phyloP scores from a whole-genome alignment of 1,140 invertebrate genomes.

The Drosophila funebris region DNA sequence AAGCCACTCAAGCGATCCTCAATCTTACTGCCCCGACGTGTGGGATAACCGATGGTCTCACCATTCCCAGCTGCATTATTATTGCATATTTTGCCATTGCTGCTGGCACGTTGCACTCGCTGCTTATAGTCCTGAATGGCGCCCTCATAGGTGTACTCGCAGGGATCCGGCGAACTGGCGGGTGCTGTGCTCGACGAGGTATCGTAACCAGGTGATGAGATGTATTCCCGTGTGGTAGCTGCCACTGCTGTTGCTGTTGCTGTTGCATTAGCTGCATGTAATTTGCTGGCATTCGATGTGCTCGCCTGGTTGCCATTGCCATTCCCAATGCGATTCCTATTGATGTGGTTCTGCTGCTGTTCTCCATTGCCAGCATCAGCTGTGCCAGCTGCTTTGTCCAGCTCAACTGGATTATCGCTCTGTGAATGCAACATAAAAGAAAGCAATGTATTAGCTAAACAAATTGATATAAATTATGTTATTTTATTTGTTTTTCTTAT shows the following conservation, averaged over 20 bases:
- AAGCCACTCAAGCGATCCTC: constrained; percentile 80
- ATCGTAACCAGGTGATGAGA: constrained; percentile 81
- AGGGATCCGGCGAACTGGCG: constrained; percentile 79
- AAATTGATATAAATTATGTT: not conserved
- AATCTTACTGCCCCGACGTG: constrained; percentile 76
- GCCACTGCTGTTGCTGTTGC: not conserved
- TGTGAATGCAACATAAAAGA: constrained; percentile 19
- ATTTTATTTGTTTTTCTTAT: not conserved
- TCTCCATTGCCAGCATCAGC: constrained; percentile 35
- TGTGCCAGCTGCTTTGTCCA: constrained; percentile 69
- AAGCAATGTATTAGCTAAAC: not conserved
- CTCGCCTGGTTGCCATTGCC: constrained; percentile 38
- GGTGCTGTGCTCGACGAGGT: constrained; percentile 77
- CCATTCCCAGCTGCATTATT: constrained; percentile 39
- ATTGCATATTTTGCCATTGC: constrained; percentile 53
- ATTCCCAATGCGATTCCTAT: constrained; percentile 56
- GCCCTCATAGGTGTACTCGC: constrained; percentile 93
- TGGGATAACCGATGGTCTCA: constrained; percentile 66
- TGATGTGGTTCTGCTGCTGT: constrained; percentile 70
- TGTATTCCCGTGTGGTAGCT: constrained; percentile 64
- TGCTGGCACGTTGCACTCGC: constrained; percentile 86
- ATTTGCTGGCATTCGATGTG: constrained; percentile 40
- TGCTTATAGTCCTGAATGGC: constrained; percentile 93
- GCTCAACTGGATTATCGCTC: constrained; percentile 73
- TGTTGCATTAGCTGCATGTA: constrained; percentile 2